phyloP scores from a whole-genome alignment of 2,797 vertebrate species.

The Myripristis murdjan region DNA sequence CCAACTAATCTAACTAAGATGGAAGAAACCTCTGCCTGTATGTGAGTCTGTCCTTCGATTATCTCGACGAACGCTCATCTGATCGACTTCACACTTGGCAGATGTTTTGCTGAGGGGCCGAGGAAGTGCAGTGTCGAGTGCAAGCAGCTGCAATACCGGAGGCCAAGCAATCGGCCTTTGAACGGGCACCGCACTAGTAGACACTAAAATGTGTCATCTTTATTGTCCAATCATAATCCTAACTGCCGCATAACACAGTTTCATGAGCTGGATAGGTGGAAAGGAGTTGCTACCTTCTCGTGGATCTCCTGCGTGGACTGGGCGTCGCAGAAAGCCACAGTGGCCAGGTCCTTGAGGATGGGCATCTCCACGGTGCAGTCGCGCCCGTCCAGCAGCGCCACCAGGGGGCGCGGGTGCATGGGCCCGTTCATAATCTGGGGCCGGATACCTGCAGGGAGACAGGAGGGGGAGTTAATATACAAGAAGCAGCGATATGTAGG shows the following conservation, averaged over 20 bases:
- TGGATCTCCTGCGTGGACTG: slow-evolving; percentile 99
- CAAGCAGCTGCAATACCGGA: no score
- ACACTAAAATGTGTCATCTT: no score
- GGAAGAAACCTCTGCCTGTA: not conserved
- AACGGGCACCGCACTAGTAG: no score
- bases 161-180: no score
- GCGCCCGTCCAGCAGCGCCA: slow-evolving; percentile 95
- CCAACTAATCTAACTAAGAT: not conserved
- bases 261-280: no score
- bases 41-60: no score
- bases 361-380: slow-evolving; percentile 99
- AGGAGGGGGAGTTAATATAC: slow-evolving; percentile 56
- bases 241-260: no score
- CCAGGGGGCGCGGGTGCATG: slow-evolving; percentile 95
- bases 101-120: no score
- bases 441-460: slow-evolving; percentile 89
- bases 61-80: no score
- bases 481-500: slow-evolving; percentile 38
- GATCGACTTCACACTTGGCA: no score
- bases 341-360: slow-evolving; percentile 97
- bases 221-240: no score
- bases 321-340: slow-evolving; percentile 96
- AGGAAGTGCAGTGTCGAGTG: no score
- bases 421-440: slow-evolving; percentile 98
- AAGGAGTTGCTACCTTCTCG: slow-evolving; percentile 98